phyloP scores from a whole-genome alignment of 2,888 invertebrate genomes.

The Ramazzottius varieornatus region DNA sequence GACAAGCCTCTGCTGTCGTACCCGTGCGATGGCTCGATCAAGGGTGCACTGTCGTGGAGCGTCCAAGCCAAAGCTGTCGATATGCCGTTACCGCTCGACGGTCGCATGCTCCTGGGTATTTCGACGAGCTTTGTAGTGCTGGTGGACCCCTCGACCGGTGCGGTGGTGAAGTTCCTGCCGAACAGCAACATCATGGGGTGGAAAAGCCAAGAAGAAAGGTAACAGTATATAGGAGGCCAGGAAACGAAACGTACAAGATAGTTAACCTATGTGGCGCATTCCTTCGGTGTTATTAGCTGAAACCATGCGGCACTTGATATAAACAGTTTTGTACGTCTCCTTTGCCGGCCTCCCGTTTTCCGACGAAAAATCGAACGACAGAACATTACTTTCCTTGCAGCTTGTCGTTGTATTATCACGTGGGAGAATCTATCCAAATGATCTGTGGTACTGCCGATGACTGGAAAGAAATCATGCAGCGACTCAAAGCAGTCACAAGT shows the following conservation, averaged over 20 bases:
- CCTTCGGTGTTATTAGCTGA: no score
- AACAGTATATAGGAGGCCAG: not conserved
- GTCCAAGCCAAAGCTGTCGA: not conserved
- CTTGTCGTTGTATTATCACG: not conserved
- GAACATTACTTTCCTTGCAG: not conserved
- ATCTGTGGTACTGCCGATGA: not conserved
- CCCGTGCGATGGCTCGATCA: not conserved
- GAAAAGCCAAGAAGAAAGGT: conserved; percentile 3
- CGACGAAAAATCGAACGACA: no score
- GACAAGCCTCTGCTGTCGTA: not conserved
- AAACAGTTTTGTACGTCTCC: no score
- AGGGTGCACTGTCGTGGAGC: not conserved
- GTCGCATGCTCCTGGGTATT: not conserved
- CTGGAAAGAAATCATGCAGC: not conserved
- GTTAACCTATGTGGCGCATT: no score
- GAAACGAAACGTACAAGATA: no score
- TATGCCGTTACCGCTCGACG: not conserved
- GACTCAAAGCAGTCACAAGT: conserved; percentile 1
- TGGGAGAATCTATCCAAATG: not conserved
- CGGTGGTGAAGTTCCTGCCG: not conserved
- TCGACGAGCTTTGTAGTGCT: not conserved
- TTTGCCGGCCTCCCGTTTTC: no score
- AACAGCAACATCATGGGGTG: not conserved
- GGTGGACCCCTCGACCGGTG: not conserved
- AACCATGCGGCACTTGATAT: no score